These are phyloP conservation scores for Drosophila trapezifrons DNA, from an alignment of 1,140 invertebrate genomes.

Conservation along the genomic window DNA sequence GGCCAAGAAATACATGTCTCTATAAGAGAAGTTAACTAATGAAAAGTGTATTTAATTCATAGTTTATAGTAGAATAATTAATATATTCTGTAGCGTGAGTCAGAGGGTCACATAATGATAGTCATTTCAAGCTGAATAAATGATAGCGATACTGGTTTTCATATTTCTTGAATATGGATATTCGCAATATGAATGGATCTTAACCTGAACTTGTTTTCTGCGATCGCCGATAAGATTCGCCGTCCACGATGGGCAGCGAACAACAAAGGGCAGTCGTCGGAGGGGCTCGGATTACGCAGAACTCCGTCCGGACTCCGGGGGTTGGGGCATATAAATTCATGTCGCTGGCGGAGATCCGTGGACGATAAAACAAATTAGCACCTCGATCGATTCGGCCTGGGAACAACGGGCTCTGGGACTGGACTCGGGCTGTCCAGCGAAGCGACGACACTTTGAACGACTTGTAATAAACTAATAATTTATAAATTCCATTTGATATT, in stretches of 20 bases:
- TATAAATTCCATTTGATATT: conserved; percentile 76
- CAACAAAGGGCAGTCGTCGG: conserved; percentile 24
- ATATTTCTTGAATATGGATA: conserved; percentile 53
- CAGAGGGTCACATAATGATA: not conserved
- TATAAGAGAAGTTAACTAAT: not conserved
- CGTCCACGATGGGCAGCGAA: conserved; percentile 22
- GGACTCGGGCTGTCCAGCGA: not conserved
- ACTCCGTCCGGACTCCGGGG: conserved; percentile 15
- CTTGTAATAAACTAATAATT: conserved; percentile 76
- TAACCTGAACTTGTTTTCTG: conserved; percentile 45
- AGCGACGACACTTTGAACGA: conserved; percentile 47
- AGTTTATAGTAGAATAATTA: not conserved
- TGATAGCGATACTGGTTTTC: conserved; percentile 20
- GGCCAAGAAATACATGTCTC: not conserved
- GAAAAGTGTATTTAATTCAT: not conserved
- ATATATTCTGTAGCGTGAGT: conserved; percentile 7
- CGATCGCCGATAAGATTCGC: conserved; percentile 40
- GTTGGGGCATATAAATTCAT: conserved; percentile 54
- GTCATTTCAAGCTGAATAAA: not conserved
- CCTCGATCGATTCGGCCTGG: conserved; percentile 35
- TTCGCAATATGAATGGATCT: conserved; percentile 28
- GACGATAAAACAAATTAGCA: conserved; percentile 67
- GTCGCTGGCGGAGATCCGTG: conserved; percentile 44
- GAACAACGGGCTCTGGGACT: conserved; percentile 4
- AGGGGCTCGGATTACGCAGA: conserved; percentile 26